These are phyloP conservation scores for Pipistrellus kuhlii DNA, from an alignment of 2,797 vertebrate genomes.

Conservation along the genomic window DNA sequence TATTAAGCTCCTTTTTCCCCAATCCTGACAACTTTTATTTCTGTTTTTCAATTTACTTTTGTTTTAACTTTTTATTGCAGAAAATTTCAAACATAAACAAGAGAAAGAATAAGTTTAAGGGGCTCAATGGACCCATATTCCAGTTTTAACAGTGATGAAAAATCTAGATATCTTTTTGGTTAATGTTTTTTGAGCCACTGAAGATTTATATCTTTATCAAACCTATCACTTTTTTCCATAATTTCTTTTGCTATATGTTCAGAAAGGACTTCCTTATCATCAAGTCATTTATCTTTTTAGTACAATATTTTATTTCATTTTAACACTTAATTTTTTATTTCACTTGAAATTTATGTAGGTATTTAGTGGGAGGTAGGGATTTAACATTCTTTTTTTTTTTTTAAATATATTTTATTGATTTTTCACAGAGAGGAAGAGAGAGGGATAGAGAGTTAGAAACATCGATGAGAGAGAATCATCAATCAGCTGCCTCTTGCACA, in stretches of 20 bases:
- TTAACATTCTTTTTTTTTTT: slow-evolving; percentile 25
- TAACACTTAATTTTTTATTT: slow-evolving; percentile 25
- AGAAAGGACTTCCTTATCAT: neutral
- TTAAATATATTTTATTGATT: too few species aligned
- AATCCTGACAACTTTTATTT: neutral
- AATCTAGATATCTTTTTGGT: neutral
- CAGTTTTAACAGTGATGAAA: neutral
- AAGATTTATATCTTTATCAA: slow-evolving; percentile 15
- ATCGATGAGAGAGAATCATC: too few species aligned
- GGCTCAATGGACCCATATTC: neutral
- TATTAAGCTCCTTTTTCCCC: neutral
- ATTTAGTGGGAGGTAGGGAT: neutral
- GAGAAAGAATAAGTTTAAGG: neutral
- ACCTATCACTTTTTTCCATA: neutral
- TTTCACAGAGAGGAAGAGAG: too few species aligned
- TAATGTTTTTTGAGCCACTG: neutral
- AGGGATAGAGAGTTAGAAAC: too few species aligned
- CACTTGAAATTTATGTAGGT: slow-evolving; percentile 6
- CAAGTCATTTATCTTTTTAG: neutral
- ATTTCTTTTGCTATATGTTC: slow-evolving; percentile 20
- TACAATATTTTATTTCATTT: slow-evolving; percentile 26
- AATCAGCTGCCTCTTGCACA: too few species aligned
- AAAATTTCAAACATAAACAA: slow-evolving; percentile 30
- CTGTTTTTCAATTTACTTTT: neutral
- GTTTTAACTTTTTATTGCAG: slow-evolving; percentile 26